A percentile compares a stretch with the other conserved stretches of the same genome.
Evolutionary conservation across 2,113 vertebrate genomes (phyloP).

Genomic region (Athene noctua): DNA sequence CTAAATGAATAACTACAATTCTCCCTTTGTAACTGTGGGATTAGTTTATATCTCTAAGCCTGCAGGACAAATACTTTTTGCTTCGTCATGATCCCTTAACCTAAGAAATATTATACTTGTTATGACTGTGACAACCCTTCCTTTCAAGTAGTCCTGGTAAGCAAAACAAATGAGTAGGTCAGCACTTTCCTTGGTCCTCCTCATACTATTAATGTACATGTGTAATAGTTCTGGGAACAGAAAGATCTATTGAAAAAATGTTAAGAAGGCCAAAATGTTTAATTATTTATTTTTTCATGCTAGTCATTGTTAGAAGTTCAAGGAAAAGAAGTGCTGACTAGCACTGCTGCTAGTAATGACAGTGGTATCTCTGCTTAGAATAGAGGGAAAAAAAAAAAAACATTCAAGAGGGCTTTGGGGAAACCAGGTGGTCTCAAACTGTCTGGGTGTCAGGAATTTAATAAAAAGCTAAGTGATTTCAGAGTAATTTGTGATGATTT

Average conservation of each 20-base stretch:
- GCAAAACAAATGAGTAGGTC: background rate
- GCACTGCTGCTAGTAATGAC: background rate
- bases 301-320: background rate
- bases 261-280: background rate
- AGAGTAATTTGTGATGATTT: background rate
- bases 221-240: background rate
- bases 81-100: background rate
- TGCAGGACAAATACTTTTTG: background rate
- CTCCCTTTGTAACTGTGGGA: background rate
- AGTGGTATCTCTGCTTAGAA: background rate
- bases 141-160: background rate
- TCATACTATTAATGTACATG: background rate
- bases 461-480: background rate
- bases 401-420: background rate
- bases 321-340: background rate
- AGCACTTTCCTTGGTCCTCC: background rate
- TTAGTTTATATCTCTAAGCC: background rate
- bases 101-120: background rate
- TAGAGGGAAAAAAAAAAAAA: background rate
- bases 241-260: background rate
- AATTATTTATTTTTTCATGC: background rate
- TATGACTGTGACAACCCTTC: background rate
- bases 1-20: background rate
- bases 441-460: background rate
- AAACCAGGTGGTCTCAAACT: background rate